These are phyloP conservation scores for Perca fluviatilis DNA, from an alignment of 2,113 vertebrate genomes.

Conservation along the genomic window DNA sequence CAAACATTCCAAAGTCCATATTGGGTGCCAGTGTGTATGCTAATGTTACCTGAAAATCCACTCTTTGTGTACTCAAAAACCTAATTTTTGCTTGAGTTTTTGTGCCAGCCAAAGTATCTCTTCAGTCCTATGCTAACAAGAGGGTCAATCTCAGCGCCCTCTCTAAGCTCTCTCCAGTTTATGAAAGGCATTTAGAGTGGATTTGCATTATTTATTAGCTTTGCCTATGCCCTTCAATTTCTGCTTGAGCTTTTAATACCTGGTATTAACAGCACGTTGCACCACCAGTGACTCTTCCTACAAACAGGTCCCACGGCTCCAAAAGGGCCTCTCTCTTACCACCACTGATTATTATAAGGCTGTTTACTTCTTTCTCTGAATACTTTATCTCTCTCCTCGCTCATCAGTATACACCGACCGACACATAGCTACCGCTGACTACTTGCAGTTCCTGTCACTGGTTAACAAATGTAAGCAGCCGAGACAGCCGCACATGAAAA, in stretches of 20 bases:
- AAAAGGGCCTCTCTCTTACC: slow-evolving; percentile 12
- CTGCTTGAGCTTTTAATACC: slow-evolving; percentile 74
- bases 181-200: slow-evolving; percentile 65
- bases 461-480: slow-evolving; percentile 18
- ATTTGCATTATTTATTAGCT: slow-evolving; percentile 79
- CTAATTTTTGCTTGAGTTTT: background rate
- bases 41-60: background rate
- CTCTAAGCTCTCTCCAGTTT: slow-evolving; percentile 66
- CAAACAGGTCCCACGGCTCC: slow-evolving; percentile 34
- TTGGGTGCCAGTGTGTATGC: background rate
- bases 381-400: slow-evolving; percentile 8
- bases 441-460: slow-evolving; percentile 7
- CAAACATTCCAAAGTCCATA: background rate
- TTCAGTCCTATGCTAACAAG: slow-evolving; percentile 47
- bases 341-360: slow-evolving; percentile 19
- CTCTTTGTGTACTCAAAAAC: slow-evolving; percentile 9
- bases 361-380: slow-evolving; percentile 7
- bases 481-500: slow-evolving; percentile 1
- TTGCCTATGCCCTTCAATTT: slow-evolving; percentile 60
- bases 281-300: slow-evolving; percentile 45
- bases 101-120: slow-evolving; percentile 22
- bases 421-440: background rate
- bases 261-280: slow-evolving; percentile 62
- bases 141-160: slow-evolving; percentile 59
- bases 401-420: slow-evolving; percentile 27